These are phyloP conservation scores for Azemiops feae DNA, from an alignment of 2,113 vertebrate species.

Conservation along the genomic window DNA sequence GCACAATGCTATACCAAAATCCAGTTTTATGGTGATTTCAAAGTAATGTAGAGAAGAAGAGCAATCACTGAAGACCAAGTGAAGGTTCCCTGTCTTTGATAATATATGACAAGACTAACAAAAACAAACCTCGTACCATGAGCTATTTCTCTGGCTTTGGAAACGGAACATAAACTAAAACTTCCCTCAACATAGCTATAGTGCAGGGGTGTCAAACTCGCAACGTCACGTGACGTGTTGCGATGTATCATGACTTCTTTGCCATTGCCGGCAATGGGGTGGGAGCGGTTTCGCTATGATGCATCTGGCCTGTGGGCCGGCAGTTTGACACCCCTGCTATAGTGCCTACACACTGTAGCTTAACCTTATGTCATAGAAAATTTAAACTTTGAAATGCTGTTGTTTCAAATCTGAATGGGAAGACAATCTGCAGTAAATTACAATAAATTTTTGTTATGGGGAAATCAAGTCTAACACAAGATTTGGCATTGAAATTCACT, in stretches of 20 bases:
- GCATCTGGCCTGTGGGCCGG: accelerated
- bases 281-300: too few relatives aligned
- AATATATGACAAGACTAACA: background rate
- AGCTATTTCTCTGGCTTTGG: background rate
- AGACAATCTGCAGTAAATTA: background rate
- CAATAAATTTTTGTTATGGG: background rate
- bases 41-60: background rate
- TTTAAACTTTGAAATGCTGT: background rate
- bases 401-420: background rate
- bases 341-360: background rate
- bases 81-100: background rate
- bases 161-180: background rate
- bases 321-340: too few relatives aligned
- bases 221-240: too few relatives aligned
- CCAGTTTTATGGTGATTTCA: background rate
- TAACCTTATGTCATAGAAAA: background rate
- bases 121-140: background rate
- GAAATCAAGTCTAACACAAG: background rate
- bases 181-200: background rate
- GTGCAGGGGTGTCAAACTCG: too few relatives aligned
- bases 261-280: too few relatives aligned
- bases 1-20: background rate
- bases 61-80: background rate
- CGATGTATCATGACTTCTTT: too few relatives aligned
- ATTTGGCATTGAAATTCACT: background rate